Conservation (phyloP, 2,113 vertebrate genomes). For the Chlamydotis undulata region DNA sequence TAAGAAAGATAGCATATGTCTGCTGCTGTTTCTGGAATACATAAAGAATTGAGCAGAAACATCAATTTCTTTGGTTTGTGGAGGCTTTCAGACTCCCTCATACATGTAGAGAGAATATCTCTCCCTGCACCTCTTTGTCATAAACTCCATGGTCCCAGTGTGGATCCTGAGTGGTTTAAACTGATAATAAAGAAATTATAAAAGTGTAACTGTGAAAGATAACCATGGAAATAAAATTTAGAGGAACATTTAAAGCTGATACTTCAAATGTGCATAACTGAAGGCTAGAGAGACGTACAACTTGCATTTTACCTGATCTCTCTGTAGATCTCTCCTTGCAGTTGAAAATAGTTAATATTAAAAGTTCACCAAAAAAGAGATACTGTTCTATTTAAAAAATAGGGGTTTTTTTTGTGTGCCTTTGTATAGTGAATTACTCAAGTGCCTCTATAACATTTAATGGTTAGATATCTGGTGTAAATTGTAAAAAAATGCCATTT, state of each 20-base stretch:
- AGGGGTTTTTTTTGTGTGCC: background rate
- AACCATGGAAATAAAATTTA: background rate
- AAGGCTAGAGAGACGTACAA: background rate
- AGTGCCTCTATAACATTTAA: background rate
- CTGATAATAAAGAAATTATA: background rate
- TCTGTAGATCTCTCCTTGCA: background rate
- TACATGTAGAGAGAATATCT: background rate
- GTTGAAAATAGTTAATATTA: background rate
- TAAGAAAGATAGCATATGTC: background rate
- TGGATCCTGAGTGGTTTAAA: background rate
- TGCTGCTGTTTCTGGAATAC: background rate
- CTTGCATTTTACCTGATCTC: background rate
- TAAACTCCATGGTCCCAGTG: background rate
- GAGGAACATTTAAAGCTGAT: background rate
- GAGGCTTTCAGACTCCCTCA: background rate
- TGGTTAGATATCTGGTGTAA: background rate
- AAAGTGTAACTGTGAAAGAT: background rate
- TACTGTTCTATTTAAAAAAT: background rate
- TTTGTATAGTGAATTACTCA: background rate
- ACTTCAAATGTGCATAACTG: background rate
- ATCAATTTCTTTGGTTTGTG: background rate
- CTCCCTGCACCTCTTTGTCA: background rate
- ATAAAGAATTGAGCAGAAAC: background rate
- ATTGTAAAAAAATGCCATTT: background rate
- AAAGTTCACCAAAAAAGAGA: background rate